These are phyloP conservation scores for Zaprionus capensis DNA, from an alignment of 1,140 invertebrate genomes.

Conservation along the genomic window DNA sequence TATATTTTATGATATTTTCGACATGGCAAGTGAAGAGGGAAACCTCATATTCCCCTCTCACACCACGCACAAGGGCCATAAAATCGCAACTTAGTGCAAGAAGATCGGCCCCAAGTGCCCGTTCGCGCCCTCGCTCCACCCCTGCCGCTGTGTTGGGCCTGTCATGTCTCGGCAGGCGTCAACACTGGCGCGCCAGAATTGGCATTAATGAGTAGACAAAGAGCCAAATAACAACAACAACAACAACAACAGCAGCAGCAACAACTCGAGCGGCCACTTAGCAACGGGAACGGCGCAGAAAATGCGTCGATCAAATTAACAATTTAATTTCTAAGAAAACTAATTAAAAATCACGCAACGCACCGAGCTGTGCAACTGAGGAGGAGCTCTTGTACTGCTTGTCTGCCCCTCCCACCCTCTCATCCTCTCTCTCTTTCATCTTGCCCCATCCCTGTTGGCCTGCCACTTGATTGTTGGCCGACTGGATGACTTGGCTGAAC, in stretches of 20 bases:
- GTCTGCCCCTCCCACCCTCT: background rate
- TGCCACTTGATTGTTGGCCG: slow-evolving; percentile 35
- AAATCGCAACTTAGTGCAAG: slow-evolving; percentile 11
- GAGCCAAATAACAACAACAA: slow-evolving; percentile 36
- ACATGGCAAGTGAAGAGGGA: slow-evolving; percentile 1
- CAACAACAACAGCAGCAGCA: slow-evolving; percentile 33
- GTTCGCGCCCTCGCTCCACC: background rate
- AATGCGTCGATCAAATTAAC: slow-evolving; percentile 83
- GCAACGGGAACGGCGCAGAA: slow-evolving; percentile 57
- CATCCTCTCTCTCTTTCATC: background rate
- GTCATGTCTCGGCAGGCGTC: slow-evolving; percentile 65
- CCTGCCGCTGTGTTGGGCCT: slow-evolving; percentile 10
- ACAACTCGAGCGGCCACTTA: slow-evolving; percentile 73
- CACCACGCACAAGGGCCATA: slow-evolving; percentile 19
- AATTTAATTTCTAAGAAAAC: slow-evolving; percentile 84
- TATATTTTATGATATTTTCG: slow-evolving; percentile 22
- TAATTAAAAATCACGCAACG: slow-evolving; percentile 82
- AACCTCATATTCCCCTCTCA: background rate
- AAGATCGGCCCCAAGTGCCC: background rate
- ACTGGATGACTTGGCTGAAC: slow-evolving; percentile 59
- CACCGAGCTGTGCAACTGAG: slow-evolving; percentile 50
- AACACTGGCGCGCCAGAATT: slow-evolving; percentile 75
- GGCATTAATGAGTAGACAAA: slow-evolving; percentile 82
- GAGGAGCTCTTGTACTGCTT: slow-evolving; percentile 6
- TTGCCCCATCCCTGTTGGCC: no score